phyloP scores from a whole-genome alignment of 2,113 vertebrate genomes.

The Seriola quinqueradiata region DNA sequence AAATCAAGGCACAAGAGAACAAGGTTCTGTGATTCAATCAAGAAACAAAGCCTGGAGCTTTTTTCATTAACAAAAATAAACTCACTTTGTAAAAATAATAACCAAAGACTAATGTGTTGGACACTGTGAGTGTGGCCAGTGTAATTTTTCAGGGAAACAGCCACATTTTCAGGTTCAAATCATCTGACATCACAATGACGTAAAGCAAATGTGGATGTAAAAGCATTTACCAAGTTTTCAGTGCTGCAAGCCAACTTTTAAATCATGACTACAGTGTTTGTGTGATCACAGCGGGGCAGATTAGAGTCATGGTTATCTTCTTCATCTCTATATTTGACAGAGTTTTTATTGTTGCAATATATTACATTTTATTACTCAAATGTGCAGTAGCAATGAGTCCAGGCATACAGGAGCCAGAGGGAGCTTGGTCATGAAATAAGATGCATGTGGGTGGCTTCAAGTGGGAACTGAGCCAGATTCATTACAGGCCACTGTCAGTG shows the following conservation, averaged over 20 bases:
- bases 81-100: not conserved
- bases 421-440: constrained; percentile 24
- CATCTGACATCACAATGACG: not conserved
- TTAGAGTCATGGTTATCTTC: constrained; percentile 21
- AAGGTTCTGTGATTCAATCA: constrained; percentile 35
- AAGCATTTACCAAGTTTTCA: constrained; percentile 9
- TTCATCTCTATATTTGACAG: not conserved
- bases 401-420: constrained; percentile 7
- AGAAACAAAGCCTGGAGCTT: constrained; percentile 10
- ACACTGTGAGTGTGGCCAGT: not conserved
- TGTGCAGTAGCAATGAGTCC: not conserved
- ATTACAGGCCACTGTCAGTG: constrained; percentile 26
- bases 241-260: constrained; percentile 22
- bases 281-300: not conserved
- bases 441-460: constrained; percentile 19
- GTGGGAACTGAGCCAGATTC: constrained; percentile 28
- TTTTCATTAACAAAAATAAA: constrained; percentile 38
- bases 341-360: constrained; percentile 3
- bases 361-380: constrained; percentile 15
- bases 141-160: constrained; percentile 20
- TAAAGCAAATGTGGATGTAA: constrained; percentile 13
- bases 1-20: constrained; percentile 12
- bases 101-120: constrained; percentile 23
- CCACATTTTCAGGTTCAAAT: constrained; percentile 50
- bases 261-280: not conserved